A percentile compares a stretch with the other conserved stretches of the same genome.
Evolutionary conservation across 2,888 invertebrate species (phyloP).

Genomic region (Ophraella communa): DNA sequence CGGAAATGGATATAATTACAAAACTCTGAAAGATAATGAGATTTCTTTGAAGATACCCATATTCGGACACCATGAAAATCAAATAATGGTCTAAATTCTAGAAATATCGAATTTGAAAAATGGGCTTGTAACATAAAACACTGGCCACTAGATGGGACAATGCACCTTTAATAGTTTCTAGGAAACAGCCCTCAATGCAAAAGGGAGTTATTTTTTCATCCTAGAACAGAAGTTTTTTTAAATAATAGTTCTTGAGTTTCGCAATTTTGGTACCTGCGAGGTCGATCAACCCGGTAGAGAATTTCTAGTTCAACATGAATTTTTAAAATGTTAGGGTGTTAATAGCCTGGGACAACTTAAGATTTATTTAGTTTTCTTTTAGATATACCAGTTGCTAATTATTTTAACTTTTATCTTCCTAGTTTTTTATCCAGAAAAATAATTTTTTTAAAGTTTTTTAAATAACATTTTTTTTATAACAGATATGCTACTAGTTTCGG

Average conservation of each 20-base stretch:
- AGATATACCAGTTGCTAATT: too few species aligned
- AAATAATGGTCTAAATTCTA: slow-evolving; percentile 14
- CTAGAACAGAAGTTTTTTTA: slow-evolving; percentile 43
- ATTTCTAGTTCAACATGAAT: slow-evolving; percentile 30
- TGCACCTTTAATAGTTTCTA: slow-evolving; percentile 39
- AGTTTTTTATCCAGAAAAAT: too few species aligned
- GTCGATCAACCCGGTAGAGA: slow-evolving; percentile 46
- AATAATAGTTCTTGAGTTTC: slow-evolving; percentile 41
- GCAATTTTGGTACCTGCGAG: slow-evolving; percentile 42
- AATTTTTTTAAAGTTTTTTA: too few species aligned
- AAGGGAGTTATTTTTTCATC: slow-evolving; percentile 29
- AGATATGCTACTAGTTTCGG: too few species aligned
- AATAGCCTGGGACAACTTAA: slow-evolving; percentile 21
- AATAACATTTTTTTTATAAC: too few species aligned
- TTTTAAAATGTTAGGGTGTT: slow-evolving; percentile 25
- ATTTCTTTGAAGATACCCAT: slow-evolving; percentile 27
- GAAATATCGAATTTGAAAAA: slow-evolving; percentile 31
- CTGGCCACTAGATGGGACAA: slow-evolving; percentile 38
- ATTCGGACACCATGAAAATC: slow-evolving; percentile 37
- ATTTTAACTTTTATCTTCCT: too few species aligned
- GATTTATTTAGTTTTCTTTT: background rate
- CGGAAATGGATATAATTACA: slow-evolving; percentile 26
- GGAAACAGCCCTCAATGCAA: slow-evolving; percentile 32
- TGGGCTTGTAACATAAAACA: slow-evolving; percentile 30
- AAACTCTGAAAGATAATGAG: slow-evolving; percentile 22